Percentiles rank a stretch among this genome's conserved stretches.
Conservation (phyloP, 53 echinoderm and acorn worm species). For the Patiria pectinifera region DNA sequence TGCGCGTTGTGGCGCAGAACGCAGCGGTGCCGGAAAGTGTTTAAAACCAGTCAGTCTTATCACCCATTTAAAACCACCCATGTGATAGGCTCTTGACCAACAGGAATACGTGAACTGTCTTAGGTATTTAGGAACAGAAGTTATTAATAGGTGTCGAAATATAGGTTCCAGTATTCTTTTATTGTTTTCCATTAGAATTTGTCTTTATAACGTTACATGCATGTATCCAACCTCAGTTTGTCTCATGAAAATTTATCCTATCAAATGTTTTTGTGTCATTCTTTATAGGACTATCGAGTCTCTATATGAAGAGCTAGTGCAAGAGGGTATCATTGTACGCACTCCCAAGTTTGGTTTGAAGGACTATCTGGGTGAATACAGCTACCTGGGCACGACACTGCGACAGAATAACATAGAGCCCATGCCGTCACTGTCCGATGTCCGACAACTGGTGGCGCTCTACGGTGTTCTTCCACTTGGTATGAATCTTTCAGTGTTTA, state of each 20-base stretch:
- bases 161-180: too few relatives aligned
- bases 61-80: too few relatives aligned
- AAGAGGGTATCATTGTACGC: conserved; percentile 88
- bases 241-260: neutral
- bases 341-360: conserved; percentile 84
- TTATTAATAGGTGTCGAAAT: too few relatives aligned
- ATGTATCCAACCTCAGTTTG: too few relatives aligned
- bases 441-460: conserved; percentile 93
- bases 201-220: too few relatives aligned
- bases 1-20: too few relatives aligned
- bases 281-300: conserved; percentile 88
- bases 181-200: too few relatives aligned
- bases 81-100: too few relatives aligned
- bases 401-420: conserved; percentile 96
- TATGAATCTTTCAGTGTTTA: conserved; percentile 19
- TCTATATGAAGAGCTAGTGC: conserved; percentile 95
- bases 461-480: conserved; percentile 97
- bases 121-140: too few relatives aligned
- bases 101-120: too few relatives aligned
- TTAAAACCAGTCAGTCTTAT: too few relatives aligned
- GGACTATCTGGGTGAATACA: conserved; percentile 96
- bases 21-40: too few relatives aligned
- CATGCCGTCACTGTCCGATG: conserved; percentile 98
- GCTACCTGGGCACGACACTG: conserved; percentile 96
- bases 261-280: neutral